Evolutionary conservation across 2,888 invertebrate genomes (phyloP), one percentile per base, ranked within the genome.

Genomic region (Gryllus longicercus): DNA sequence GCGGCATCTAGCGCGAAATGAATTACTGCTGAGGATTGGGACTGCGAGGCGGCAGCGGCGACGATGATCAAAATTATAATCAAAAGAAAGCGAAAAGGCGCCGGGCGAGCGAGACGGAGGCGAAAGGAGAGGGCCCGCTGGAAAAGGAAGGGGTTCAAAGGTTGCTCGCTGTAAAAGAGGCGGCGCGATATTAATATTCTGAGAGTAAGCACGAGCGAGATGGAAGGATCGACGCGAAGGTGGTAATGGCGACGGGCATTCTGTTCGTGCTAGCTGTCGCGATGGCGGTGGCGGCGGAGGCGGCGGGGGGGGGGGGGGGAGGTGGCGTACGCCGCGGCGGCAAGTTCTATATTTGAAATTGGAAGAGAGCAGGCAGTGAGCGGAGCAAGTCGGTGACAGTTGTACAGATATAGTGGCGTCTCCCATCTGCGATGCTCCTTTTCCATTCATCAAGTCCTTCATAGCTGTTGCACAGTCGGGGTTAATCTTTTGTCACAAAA

Each of bases 131-230:
- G 63, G 18, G 5, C 14, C 14, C 14, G 77, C 16, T 50, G 77
- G 18, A 49, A 77, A 77, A 18, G 77, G 50, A 77, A 50, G 49
- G 50, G 49, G 77, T 77, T 77, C 77, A 77, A 77, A 77, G 77
- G 77, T 77, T 77, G 77, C 77, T 77, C 50, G 50, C 12, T 63
- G 63, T 63, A 63, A 63, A 50, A 77, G 50, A 77, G 77, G 49
- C 49, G 50, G 77, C n/a, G 63, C 49, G 77, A 50, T 81, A 81
- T 81, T 81, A 81, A 81, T 81, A 81, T 81, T 78, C 79, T 79
- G 74, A 81, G 78, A 81, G 81, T 81, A 80, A 79, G 50, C n/a
- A 8, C 63, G 63, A 63, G 63, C 1, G 63, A n/a, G 63, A 63
- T 16, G n/a, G 63, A 63, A 63, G 63, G 63, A n/a, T 14, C 16